phyloP scores from a whole-genome alignment of 2,888 invertebrate genomes.

The Xylota sylvarum region DNA sequence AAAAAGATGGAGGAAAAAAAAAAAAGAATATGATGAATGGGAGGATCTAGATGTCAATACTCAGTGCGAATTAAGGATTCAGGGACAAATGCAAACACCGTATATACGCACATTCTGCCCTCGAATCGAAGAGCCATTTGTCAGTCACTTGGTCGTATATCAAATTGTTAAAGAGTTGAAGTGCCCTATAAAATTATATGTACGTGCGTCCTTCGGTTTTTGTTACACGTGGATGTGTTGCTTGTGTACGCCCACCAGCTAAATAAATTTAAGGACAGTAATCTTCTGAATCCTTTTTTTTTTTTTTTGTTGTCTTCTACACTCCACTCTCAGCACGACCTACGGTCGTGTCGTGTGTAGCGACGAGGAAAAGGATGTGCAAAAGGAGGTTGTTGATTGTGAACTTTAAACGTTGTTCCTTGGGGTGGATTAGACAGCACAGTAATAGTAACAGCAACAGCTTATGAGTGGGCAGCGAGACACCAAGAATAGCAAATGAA shows the following conservation, averaged over 20 bases:
- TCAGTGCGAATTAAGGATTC: constrained; percentile 49
- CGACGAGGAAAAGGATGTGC: not conserved
- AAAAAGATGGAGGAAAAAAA: constrained; percentile 1
- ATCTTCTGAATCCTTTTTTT: constrained; percentile 19
- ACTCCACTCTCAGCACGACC: not conserved
- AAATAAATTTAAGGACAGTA: constrained; percentile 33
- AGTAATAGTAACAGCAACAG: constrained; percentile 59
- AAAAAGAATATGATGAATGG: constrained; percentile 41
- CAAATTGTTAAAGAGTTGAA: constrained; percentile 36
- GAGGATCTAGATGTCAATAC: constrained; percentile 48
- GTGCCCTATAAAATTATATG: constrained; percentile 8
- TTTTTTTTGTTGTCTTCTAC: not conserved
- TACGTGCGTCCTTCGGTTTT: not conserved
- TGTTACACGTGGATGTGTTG: constrained; percentile 24
- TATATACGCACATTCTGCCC: not conserved
- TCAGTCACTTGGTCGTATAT: constrained; percentile 43
- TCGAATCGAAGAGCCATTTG: constrained; percentile 36
- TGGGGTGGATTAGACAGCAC: constrained; percentile 43
- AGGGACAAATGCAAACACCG: constrained; percentile 46
- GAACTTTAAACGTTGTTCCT: constrained; percentile 7
- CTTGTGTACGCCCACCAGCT: constrained; percentile 25
- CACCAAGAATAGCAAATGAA: constrained; percentile 19
- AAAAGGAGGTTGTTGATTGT: constrained; percentile 12
- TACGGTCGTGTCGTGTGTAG: not conserved
- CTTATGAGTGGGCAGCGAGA: constrained; percentile 47